A percentile compares a stretch with the other conserved stretches of the same genome.
phyloP scores from a whole-genome alignment of 2,113 vertebrate species.

The Centropus bengalensis region DNA sequence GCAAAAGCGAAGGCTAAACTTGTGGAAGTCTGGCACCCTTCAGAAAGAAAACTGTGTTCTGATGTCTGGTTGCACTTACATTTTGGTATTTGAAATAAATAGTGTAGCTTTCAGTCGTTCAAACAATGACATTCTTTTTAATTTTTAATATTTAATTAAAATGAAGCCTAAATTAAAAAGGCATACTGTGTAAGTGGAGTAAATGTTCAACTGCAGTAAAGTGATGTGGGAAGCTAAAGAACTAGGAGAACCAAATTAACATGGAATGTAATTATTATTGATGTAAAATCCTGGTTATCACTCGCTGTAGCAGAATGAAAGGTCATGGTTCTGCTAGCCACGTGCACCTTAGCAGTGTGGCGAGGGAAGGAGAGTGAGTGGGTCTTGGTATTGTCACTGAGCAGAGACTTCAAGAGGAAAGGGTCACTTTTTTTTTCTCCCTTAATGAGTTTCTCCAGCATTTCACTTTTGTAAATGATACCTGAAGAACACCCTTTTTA shows the following conservation, averaged over 20 bases:
- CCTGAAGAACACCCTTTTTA: not conserved
- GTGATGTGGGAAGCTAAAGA: not conserved
- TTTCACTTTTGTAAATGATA: not conserved
- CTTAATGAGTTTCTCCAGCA: not conserved
- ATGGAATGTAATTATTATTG: not conserved
- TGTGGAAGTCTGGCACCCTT: not conserved
- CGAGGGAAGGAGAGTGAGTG: fast-evolving
- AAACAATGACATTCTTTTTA: not conserved
- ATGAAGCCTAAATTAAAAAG: not conserved
- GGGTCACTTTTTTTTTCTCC: fast-evolving
- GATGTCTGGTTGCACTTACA: not conserved
- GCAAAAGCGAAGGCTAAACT: not conserved
- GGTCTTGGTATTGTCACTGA: not conserved
- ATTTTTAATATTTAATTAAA: not conserved
- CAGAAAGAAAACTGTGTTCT: not conserved
- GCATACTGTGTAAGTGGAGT: too few relatives aligned
- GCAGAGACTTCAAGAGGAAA: not conserved
- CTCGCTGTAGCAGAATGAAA: not conserved
- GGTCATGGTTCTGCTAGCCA: not conserved
- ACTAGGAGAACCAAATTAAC: not conserved
- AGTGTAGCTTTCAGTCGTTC: not conserved
- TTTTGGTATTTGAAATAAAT: not conserved
- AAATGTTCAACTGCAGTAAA: not conserved
- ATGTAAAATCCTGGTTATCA: not conserved
- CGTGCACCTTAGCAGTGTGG: fast-evolving